Conservation (phyloP, 2,888 invertebrate species). For the Lamproptera curius region DNA sequence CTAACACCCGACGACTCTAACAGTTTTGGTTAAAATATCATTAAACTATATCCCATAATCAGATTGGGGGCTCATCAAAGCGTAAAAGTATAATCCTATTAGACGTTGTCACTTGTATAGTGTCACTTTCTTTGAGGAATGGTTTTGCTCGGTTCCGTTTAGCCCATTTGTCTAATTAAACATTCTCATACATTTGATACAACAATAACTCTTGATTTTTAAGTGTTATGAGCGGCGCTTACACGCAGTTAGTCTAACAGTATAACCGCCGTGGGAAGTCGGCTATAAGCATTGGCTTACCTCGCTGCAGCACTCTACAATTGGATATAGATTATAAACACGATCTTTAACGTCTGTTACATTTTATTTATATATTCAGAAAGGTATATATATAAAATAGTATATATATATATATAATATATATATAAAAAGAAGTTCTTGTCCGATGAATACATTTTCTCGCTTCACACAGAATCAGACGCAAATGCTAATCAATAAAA, state of each 20-base stretch:
- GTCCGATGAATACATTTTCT: too few species aligned
- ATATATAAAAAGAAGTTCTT: too few species aligned
- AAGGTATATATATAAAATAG: too few species aligned
- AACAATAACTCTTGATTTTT: slow-evolving; percentile 76
- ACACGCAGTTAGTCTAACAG: slow-evolving; percentile 71
- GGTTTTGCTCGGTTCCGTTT: slow-evolving; percentile 56
- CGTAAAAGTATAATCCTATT: slow-evolving; percentile 35
- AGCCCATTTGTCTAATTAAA: slow-evolving; percentile 73
- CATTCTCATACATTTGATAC: slow-evolving; percentile 72
- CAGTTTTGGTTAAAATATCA: slow-evolving; percentile 5
- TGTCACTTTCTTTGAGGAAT: slow-evolving; percentile 56
- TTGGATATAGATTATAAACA: too few species aligned
- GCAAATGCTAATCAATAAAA: too few species aligned
- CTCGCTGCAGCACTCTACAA: slow-evolving; percentile 27
- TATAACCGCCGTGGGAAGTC: slow-evolving; percentile 69
- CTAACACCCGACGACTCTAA: slow-evolving; percentile 2
- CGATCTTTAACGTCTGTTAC: too few species aligned
- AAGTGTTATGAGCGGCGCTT: slow-evolving; percentile 71
- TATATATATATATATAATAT: too few species aligned
- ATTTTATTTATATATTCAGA: too few species aligned
- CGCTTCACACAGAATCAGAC: too few species aligned
- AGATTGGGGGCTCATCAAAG: slow-evolving; percentile 36
- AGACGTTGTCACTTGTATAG: slow-evolving; percentile 35
- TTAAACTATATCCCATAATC: slow-evolving; percentile 30
- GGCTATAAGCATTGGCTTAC: slow-evolving; percentile 53